Percentiles rank a stretch among this genome's conserved stretches.
phyloP scores from a whole-genome alignment of 2,113 vertebrate genomes.

The Centropus unirufus region DNA sequence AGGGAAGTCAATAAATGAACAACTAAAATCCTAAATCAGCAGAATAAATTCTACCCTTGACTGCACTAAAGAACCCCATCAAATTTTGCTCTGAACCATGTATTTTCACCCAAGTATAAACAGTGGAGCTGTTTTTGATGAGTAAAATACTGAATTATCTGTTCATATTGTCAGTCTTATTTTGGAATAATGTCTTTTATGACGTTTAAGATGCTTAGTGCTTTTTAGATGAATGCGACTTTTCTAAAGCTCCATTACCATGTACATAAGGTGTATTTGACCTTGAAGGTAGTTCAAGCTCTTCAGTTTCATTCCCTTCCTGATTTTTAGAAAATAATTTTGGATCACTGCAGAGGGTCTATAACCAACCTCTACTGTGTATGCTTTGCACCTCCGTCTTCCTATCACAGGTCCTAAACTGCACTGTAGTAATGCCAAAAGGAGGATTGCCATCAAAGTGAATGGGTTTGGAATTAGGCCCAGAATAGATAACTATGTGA shows the following conservation, averaged over 20 bases:
- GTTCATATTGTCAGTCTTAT: not conserved
- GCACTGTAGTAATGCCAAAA: not conserved
- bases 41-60: not conserved
- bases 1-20: not conserved
- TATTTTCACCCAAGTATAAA: not conserved
- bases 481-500: not conserved
- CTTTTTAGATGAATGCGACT: not conserved
- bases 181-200: not conserved
- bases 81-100: not conserved
- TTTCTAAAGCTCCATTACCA: not conserved
- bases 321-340: not conserved
- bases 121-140: not conserved
- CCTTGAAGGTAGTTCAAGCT: not conserved
- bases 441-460: not conserved
- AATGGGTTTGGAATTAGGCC: conserved; percentile 31
- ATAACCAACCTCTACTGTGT: not conserved
- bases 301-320: not conserved
- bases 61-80: not conserved
- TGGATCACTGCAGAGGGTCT: not conserved
- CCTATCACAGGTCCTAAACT: not conserved
- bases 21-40: conserved; percentile 12
- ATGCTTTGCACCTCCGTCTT: conserved; percentile 1
- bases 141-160: not conserved
- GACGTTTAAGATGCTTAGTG: not conserved
- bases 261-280: not conserved